Percentiles rank a stretch among this genome's conserved stretches.
Evolutionary conservation across 2,797 vertebrate genomes (phyloP).

Genomic region (Notolabrus celidotus): DNA sequence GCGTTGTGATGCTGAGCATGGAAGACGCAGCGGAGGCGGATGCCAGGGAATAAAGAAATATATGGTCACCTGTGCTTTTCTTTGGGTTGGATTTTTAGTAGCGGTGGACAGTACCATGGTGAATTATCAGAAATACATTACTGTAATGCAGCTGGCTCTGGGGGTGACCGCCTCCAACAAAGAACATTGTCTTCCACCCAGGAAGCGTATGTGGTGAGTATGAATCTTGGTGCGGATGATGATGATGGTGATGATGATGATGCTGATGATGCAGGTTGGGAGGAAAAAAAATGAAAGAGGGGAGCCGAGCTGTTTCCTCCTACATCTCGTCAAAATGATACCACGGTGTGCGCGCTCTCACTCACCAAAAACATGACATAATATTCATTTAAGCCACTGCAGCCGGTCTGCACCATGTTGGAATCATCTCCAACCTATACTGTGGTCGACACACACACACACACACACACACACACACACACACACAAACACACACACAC

Average conservation of each 20-base stretch:
- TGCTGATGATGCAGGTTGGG: conserved; percentile 74
- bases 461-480: conserved; percentile 14
- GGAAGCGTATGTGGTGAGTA: conserved; percentile 98
- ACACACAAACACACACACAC: background rate
- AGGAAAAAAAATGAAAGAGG: background rate
- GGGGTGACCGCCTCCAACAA: conserved; percentile 98
- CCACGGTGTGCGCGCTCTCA: conserved; percentile 58
- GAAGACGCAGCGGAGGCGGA: conserved; percentile 90
- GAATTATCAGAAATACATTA: conserved; percentile 99
- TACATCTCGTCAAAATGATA: conserved; percentile 60
- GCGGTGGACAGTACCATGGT: conserved; percentile 94
- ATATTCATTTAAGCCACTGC: conserved; percentile 63
- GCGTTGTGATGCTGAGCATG: conserved; percentile 87
- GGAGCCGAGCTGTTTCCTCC: conserved; percentile 58
- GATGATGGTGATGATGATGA: conserved; percentile 55
- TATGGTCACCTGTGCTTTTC: conserved; percentile 94
- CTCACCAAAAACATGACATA: conserved; percentile 66
- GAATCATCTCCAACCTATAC: conserved; percentile 53
- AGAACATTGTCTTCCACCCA: conserved; percentile 96
- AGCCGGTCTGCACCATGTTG: conserved; percentile 76
- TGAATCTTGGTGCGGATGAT: conserved; percentile 77
- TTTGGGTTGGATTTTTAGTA: conserved; percentile 88
- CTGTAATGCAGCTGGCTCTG: conserved; percentile 99
- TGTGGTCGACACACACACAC: conserved; percentile 35
- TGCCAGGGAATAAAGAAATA: conserved; percentile 90